phyloP scores from a whole-genome alignment of 2,797 vertebrate genomes.

The Coluber constrictor region DNA sequence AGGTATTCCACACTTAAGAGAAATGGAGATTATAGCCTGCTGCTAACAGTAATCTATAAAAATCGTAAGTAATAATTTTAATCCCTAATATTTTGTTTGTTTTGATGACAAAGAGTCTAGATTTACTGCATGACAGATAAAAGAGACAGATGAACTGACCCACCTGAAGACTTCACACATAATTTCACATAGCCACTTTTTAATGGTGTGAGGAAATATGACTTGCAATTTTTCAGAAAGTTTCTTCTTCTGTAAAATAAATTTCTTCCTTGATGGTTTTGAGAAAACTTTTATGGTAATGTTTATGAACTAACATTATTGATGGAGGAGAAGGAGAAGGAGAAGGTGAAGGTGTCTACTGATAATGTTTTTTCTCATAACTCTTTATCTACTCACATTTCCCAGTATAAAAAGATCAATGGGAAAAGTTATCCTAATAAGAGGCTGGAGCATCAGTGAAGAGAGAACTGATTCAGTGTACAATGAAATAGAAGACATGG shows the following conservation, averaged over 20 bases:
- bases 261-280: background rate
- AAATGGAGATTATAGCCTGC: background rate
- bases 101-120: background rate
- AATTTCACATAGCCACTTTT: background rate
- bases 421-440: background rate
- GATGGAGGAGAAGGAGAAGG: background rate
- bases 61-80: background rate
- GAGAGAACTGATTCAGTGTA: too few relatives aligned
- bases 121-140: background rate
- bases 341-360: background rate
- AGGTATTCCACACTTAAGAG: background rate
- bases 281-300: background rate
- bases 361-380: background rate
- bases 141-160: background rate
- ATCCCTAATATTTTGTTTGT: background rate
- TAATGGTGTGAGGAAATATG: background rate
- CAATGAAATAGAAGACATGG: background rate
- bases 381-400: background rate
- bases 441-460: background rate
- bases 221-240: background rate
- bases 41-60: background rate
- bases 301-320: background rate
- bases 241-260: background rate
- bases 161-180: background rate
- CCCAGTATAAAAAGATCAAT: background rate